phyloP scores from a whole-genome alignment of 64 coral and sea anemone genomes.

The Stylophora pistillata region DNA sequence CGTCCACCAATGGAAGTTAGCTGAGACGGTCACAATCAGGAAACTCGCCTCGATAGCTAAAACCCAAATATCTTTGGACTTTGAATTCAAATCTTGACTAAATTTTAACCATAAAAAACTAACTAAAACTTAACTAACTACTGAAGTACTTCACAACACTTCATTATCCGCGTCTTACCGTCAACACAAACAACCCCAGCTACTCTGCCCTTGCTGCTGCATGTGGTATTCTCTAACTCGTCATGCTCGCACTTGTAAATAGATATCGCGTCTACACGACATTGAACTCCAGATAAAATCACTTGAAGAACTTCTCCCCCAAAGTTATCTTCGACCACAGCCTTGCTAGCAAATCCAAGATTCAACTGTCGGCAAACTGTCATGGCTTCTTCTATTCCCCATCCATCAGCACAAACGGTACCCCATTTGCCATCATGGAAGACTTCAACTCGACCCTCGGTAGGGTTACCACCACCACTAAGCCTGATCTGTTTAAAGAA shows the following conservation, averaged over 20 bases:
- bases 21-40: too few relatives aligned
- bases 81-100: too few relatives aligned
- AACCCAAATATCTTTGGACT: too few relatives aligned
- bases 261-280: conserved; percentile 48
- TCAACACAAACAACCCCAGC: conserved; percentile 77
- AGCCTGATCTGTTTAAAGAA: conserved; percentile 57
- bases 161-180: conserved; percentile 13
- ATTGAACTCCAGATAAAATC: conserved; percentile 70
- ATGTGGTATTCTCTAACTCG: conserved; percentile 46
- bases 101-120: too few relatives aligned
- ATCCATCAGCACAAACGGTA: conserved; percentile 69
- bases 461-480: conserved; percentile 12
- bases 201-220: conserved; percentile 21
- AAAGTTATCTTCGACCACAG: conserved; percentile 32
- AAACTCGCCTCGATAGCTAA: too few relatives aligned
- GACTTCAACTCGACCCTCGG: conserved; percentile 77
- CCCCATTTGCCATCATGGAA: conserved; percentile 64
- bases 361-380: conserved; percentile 68
- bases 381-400: conserved; percentile 74
- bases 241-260: conserved; percentile 67
- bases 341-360: conserved; percentile 39
- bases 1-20: too few relatives aligned
- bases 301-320: not conserved
- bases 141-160: not conserved
- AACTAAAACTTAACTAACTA: too few relatives aligned